These are phyloP conservation scores for Agonopterix arenella DNA, from an alignment of 2,888 invertebrate species.

Conservation along the genomic window DNA sequence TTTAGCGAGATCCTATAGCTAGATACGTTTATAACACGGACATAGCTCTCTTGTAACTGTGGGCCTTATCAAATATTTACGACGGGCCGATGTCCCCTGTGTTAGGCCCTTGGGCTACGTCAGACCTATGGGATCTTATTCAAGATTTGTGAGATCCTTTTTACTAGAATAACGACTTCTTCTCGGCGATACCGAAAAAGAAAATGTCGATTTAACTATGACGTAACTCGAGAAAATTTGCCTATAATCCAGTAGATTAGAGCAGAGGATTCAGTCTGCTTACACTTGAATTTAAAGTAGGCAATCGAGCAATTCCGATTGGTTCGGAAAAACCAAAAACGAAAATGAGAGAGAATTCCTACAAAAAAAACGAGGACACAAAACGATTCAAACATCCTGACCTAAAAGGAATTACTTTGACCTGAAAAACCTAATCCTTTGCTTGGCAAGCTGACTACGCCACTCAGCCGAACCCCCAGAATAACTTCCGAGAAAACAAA, in stretches of 20 bases:
- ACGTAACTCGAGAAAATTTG: too few species aligned
- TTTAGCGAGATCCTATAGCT: neutral
- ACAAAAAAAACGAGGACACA: neutral
- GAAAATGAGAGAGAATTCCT: too few species aligned
- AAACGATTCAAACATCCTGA: neutral
- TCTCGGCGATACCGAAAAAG: neutral
- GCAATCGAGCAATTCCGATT: too few species aligned
- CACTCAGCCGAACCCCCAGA: neutral
- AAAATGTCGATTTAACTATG: too few species aligned
- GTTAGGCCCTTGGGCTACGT: slow-evolving; percentile 4
- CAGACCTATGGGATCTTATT: slow-evolving; percentile 5
- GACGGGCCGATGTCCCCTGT: slow-evolving; percentile 7
- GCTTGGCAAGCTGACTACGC: slow-evolving; percentile 1
- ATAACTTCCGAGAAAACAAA: slow-evolving; percentile 8
- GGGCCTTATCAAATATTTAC: slow-evolving; percentile 11
- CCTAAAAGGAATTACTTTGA: slow-evolving; percentile 1
- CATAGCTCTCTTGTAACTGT: neutral
- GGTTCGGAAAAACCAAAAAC: neutral
- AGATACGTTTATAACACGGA: neutral
- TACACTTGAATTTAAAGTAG: too few species aligned
- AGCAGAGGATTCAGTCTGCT: too few species aligned
- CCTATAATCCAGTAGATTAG: too few species aligned
- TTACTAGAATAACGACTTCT: slow-evolving; percentile 5
- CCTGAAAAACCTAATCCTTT: slow-evolving; percentile 6
- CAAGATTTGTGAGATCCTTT: slow-evolving; percentile 8